Evolutionary conservation across 2,797 vertebrate genomes (phyloP), one percentile per base, ranked within the genome.

Genomic region (Microctenopoma lineatum): DNA sequence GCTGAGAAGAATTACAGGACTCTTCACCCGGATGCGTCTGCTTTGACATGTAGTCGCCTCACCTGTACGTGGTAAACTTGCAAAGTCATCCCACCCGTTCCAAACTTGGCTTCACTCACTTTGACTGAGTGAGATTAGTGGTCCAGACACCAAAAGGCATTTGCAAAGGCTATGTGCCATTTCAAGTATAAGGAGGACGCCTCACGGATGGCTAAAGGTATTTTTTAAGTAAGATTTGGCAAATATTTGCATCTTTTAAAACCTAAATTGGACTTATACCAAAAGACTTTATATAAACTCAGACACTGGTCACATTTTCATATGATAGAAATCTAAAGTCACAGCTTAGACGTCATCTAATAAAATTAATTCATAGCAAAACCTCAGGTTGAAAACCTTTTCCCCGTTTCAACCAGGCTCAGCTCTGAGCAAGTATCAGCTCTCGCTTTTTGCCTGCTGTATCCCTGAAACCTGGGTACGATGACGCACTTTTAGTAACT

Each of bases 401-500:
- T 7, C 4, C 44, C 54, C 26, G 7, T 50, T 66, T 59, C 45
- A 21, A 7, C 51, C 15, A 4, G 45, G 26, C 14, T 60, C 25
- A 10, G 39, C n/a, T 66, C 27, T 46, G 5, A 21, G 52, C 15
- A 54, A 26, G 39, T 54, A 66, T 62, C 18, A 53, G 2, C 61
- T 78, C 70, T 59, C 48, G 0, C 51, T 59, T 58, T 12, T 27
- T 7, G 29, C 14, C 61, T n/a, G 32, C 2, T 3, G 7, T 26
- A 36, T 64, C n/a, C 48, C 45, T 18, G 50, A 34, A 77, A 55
- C 32, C 44, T 51, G 65, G 72, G 79, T n/a, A 13, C 4, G 4
- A 36, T 84, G 81, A 86, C 61, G n/a, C 70, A 67, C 34, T 75
- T 62, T 81, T 64, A 83, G 77, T 85, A 80, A 84, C 70, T 7